Evolutionary conservation across 2,888 invertebrate species (phyloP).

Genomic region (Eristalis tenax): DNA sequence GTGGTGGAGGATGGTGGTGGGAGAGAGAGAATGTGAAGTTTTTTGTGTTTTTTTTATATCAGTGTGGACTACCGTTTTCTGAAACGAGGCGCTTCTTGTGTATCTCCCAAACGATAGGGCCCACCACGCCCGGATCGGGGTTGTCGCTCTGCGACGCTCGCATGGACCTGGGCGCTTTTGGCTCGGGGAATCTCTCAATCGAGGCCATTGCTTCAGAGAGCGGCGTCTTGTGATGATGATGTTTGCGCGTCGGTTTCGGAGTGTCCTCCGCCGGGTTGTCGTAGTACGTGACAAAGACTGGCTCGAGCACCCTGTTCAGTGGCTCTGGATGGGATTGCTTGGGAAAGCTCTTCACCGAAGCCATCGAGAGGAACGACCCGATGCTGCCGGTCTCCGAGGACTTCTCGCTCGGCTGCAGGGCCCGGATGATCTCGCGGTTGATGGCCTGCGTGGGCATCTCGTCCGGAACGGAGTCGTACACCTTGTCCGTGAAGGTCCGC

Average conservation of each 20-base stretch:
- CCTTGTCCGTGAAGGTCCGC: conserved; percentile 75
- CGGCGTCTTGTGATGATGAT: conserved; percentile 44
- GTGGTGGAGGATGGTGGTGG: conserved; percentile 48
- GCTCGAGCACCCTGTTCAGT: conserved; percentile 89
- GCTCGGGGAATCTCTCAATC: conserved; percentile 77
- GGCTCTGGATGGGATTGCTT: conserved; percentile 89
- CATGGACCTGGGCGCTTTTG: conserved; percentile 76
- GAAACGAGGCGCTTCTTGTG: conserved; percentile 86
- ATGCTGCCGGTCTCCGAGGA: conserved; percentile 83
- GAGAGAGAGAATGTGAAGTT: conserved; percentile 51
- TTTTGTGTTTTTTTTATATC: conserved; percentile 56
- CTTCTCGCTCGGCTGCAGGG: conserved; percentile 77
- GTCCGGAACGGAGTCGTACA: conserved; percentile 72
- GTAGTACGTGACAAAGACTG: conserved; percentile 88
- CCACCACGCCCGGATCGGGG: conserved; percentile 91
- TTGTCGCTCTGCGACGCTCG: conserved; percentile 87
- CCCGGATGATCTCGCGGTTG: conserved; percentile 78
- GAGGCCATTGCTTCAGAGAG: conserved; percentile 75
- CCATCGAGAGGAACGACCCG: conserved; percentile 92
- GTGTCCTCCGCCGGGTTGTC: conserved; percentile 82
- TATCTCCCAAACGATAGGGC: conserved; percentile 91
- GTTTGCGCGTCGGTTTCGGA: conserved; percentile 65
- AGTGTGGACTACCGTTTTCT: conserved; percentile 73
- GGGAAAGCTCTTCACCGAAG: conserved; percentile 92
- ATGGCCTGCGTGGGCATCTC: conserved; percentile 77